Evolutionary conservation across 2,888 invertebrate species (phyloP), one percentile per base, ranked within the genome.

Genomic region (Panzeria rudis): DNA sequence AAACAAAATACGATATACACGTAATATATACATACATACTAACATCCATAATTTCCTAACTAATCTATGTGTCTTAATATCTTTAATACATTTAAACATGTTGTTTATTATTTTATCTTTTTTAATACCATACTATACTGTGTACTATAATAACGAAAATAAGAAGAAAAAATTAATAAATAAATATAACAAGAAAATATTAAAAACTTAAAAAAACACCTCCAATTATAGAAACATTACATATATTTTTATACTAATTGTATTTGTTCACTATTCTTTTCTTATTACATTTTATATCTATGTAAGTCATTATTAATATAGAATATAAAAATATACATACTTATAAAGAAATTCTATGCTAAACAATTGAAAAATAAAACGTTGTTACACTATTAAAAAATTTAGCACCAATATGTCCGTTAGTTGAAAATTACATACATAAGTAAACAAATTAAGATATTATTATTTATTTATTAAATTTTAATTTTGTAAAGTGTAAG

Each of bases 1-100:
- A n/a, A 17, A 7, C 47, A 50, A 50, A 17, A 50, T 1, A 8
- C 20, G 17, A n/a, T 7, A 50, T 17, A 50, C 17, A 73, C 54
- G 72, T 47, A 75, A 52, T 75, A 72, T 44, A 66, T 64, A 78
- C 13, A 38, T 6, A 38, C 4, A 29, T 29, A 29, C 29, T 4
- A 29, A 29, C 29, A 56, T 66, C 59, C 54, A 61, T 69, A 64
- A 73, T 79, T 62, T 79, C 56, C 84, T 81, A 81, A 84, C 61
- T 81, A 66, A 77, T 76, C 76, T 81, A 81, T 77, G 84, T 84
- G 84, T 84, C 84, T 84, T 84, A 84, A 75, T 75, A 81, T 68
- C 52, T 61, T 77, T 77, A 68, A 75, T 50, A 62, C n/a, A n/a
- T n/a, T 47, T 56, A 68, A 84, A 77, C 38, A 72, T 72, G 66